Evolutionary conservation across 2,888 invertebrate species (phyloP).

Genomic region (Ligdia adustata): DNA sequence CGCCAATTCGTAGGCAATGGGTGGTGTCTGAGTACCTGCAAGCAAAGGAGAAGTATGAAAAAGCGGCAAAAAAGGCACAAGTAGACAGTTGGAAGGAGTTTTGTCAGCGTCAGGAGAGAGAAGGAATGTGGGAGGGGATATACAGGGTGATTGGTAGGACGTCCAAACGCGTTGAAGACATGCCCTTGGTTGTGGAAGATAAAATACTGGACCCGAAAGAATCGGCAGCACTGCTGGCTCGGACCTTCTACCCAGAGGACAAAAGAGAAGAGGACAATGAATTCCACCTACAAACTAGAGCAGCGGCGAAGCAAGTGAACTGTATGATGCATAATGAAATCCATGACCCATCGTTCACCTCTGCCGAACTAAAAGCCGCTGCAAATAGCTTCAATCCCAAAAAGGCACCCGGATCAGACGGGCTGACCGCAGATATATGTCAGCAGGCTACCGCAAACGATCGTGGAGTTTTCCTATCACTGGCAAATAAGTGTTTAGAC

Average conservation of each 20-base stretch:
- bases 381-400: conserved; percentile 21
- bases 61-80: neutral
- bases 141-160: neutral
- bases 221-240: conserved; percentile 10
- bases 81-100: no score
- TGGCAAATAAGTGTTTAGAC: no score
- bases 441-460: conserved; percentile 13
- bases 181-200: neutral
- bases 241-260: conserved; percentile 20
- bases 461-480: neutral
- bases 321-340: conserved; percentile 4
- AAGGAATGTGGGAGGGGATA: no score
- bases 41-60: neutral
- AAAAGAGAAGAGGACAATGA: neutral
- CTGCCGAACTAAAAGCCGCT: conserved; percentile 14
- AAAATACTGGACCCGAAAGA: neutral
- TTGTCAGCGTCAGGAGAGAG: neutral
- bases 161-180: neutral
- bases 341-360: conserved; percentile 30
- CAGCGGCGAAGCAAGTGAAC: conserved; percentile 3
- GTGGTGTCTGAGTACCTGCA: neutral
- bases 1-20: neutral
- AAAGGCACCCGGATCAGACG: no score
- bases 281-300: conserved; percentile 5
- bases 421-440: neutral